Base-by-base conservation (phyloP, 2,888 invertebrate genomes). In the Phengaris alcon region DNA sequence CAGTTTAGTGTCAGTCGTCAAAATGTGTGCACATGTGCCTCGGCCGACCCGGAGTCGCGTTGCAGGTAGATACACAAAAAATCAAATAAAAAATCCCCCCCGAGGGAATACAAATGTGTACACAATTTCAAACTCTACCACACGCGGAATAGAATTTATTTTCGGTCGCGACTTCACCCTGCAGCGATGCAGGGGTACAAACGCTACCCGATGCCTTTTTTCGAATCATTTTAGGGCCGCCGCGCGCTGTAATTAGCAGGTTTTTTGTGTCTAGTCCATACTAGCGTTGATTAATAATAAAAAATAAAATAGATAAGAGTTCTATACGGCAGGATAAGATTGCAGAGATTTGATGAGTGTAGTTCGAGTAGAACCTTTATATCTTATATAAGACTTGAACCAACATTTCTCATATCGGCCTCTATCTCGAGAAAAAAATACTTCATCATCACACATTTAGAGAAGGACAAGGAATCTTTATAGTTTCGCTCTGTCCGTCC, bases 21-120 rank as follows among this genome's bases (percentile, higher is more conserved):
- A 75, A 59, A 73, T 73, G 74, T 69, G 69, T 69, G 69, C 75
- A 77, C 79, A 79, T 79, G 78, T 79, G 78, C 76, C 76, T 9
- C 64, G 64, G 75, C 76, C 74, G 48, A 76, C 73, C 75, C 80
- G 73, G 77, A 77, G 78, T 79, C 80, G 80, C 78, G 83, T 84
- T 84, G 86, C 90, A 91, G 91, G 91, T 91, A 91, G 86, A 82
- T 79, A 80, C 81, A 82, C 84, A 88, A 90, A 89, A 88, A 86
- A 79, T 74, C 75, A 68, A 75, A 80, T 79, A 86, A 86, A 86
- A 87, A 84, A 81, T 81, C 84, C 82, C 82, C 81, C 81, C 81
- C 78, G 78, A 79, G 81, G 81, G 81, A 82, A 80, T 81, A 80
- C 79, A 83, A 78, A 72, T 3, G 51, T 64, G 12, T 35, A 6